Evolutionary conservation across 2,797 vertebrate genomes (phyloP).

Genomic region (Enteromius trimaculatus): DNA sequence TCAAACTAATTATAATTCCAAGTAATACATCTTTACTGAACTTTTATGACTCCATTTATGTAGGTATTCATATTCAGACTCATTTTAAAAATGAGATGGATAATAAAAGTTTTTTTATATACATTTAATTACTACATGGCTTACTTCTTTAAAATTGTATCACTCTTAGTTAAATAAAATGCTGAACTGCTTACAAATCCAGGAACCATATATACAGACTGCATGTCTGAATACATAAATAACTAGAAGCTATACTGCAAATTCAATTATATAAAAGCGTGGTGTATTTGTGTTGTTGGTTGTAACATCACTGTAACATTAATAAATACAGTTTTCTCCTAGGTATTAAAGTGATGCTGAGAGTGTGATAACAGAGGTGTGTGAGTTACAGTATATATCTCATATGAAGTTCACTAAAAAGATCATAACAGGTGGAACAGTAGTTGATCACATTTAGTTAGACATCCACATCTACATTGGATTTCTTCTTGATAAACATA

Average conservation of each 20-base stretch:
- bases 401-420: neutral
- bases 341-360: neutral
- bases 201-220: neutral
- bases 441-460: neutral
- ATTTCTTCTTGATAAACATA: neutral
- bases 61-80: neutral
- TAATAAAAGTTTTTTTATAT: neutral
- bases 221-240: neutral
- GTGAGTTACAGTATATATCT: no score
- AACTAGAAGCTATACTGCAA: neutral
- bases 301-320: neutral
- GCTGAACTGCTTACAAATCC: no score
- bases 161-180: neutral
- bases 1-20: slow-evolving; percentile 6
- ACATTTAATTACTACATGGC: neutral
- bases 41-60: neutral
- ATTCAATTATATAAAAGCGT: neutral
- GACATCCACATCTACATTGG: neutral
- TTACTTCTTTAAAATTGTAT: neutral
- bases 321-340: neutral
- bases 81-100: neutral
- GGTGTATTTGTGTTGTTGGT: neutral
- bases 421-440: slow-evolving; percentile 3
- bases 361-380: neutral
- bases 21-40: slow-evolving; percentile 7